Percentiles rank a stretch among this genome's conserved stretches.
These are phyloP conservation scores for Tryphoninae sp. DNA, from an alignment of 2,888 invertebrate genomes.

Conservation along the genomic window DNA sequence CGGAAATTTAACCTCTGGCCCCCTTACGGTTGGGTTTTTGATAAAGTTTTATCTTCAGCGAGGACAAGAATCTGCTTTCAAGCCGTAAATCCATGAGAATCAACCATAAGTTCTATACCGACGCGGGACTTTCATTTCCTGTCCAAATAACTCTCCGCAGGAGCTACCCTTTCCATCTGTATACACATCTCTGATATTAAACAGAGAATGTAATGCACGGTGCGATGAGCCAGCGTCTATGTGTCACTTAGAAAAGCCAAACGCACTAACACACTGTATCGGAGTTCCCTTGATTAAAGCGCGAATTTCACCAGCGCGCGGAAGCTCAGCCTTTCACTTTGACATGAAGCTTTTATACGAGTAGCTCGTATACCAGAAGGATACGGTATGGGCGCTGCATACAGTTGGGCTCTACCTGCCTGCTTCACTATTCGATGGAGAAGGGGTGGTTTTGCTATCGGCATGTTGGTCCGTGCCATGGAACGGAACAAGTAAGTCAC, in stretches of 20 bases:
- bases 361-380: background rate
- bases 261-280: constrained; percentile 18
- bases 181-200: constrained; percentile 2
- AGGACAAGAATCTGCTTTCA: too few relatives aligned
- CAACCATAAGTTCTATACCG: too few relatives aligned
- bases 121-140: background rate
- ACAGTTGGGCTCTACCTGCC: too few relatives aligned
- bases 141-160: constrained; percentile 4
- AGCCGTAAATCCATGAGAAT: too few relatives aligned
- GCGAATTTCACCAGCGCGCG: constrained; percentile 66
- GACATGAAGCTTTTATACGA: constrained; percentile 29
- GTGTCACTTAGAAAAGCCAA: background rate
- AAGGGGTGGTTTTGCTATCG: too few relatives aligned
- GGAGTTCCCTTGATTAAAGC: constrained; percentile 69
- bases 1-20: too few relatives aligned
- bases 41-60: too few relatives aligned
- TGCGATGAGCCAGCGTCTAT: background rate
- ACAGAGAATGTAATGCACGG: constrained; percentile 7
- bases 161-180: constrained; percentile 22
- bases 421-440: too few relatives aligned
- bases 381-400: too few relatives aligned
- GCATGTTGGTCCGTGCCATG: too few relatives aligned
- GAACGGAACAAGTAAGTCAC: constrained; percentile 43
- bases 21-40: too few relatives aligned
- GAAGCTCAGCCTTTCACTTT: constrained; percentile 46